These are phyloP conservation scores for Artemia franciscana DNA, from an alignment of 1,140 invertebrate species.

Conservation along the genomic window DNA sequence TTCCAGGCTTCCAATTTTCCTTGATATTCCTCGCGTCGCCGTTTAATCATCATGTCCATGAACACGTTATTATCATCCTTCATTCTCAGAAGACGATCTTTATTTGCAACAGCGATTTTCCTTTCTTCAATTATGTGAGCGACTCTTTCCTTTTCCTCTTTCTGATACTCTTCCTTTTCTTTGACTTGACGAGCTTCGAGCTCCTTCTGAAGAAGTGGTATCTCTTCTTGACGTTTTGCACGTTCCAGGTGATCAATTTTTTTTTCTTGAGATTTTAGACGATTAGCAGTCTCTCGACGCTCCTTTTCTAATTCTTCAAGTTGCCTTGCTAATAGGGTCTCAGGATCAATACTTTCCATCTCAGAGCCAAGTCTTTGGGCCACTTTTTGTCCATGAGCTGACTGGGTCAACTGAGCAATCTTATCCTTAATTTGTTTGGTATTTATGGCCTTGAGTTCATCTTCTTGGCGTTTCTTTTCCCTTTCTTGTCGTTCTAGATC, in stretches of 20 bases:
- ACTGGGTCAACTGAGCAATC: conserved; percentile 68
- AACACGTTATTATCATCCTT: conserved; percentile 54
- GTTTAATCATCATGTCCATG: conserved; percentile 43
- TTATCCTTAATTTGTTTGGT: conserved; percentile 67
- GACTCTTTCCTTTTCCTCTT: conserved; percentile 68
- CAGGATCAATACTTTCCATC: conserved; percentile 60
- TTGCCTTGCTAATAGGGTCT: conserved; percentile 33
- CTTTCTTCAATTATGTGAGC: conserved; percentile 59
- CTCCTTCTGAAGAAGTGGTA: conserved; percentile 62
- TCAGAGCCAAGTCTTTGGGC: conserved; percentile 51
- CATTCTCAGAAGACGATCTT: conserved; percentile 54
- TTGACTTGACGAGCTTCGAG: conserved; percentile 56
- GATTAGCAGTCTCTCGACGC: conserved; percentile 41
- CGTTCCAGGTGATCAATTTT: conserved; percentile 83
- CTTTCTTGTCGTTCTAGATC: conserved; percentile 56
- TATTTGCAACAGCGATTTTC: conserved; percentile 52
- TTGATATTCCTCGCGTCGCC: conserved; percentile 45
- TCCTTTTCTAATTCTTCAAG: conserved; percentile 73
- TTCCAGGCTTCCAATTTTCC: conserved; percentile 49
- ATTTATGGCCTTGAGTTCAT: conserved; percentile 51
- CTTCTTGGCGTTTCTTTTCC: conserved; percentile 36
- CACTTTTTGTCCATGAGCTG: conserved; percentile 60
- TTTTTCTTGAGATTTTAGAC: conserved; percentile 76
- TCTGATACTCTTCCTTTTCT: conserved; percentile 61
- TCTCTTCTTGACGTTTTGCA: conserved; percentile 78